Percentiles rank a stretch among this genome's conserved stretches.
These are phyloP conservation scores for Lycodopsis pacificus DNA, from an alignment of 2,797 vertebrate species.

Conservation along the genomic window DNA sequence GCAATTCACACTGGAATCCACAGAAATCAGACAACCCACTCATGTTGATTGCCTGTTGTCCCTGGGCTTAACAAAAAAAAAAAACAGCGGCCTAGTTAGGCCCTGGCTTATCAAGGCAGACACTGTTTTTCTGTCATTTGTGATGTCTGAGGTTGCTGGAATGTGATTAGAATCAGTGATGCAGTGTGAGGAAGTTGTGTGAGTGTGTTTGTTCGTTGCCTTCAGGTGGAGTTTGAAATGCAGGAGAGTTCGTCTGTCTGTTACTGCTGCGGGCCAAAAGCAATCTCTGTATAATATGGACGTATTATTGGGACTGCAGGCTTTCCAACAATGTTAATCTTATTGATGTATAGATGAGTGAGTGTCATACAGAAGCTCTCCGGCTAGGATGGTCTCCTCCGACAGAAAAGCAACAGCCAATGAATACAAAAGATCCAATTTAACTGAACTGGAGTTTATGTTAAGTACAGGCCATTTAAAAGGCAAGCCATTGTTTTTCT, in stretches of 20 bases:
- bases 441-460: not conserved
- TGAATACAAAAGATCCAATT: slow-evolving; percentile 4
- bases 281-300: slow-evolving; percentile 15
- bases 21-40: slow-evolving; percentile 36
- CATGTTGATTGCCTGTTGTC: slow-evolving; percentile 40
- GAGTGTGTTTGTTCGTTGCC: not conserved
- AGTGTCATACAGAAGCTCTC: slow-evolving; percentile 9
- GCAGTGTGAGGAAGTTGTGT: slow-evolving; percentile 12
- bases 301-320: slow-evolving; percentile 29
- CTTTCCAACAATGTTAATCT: slow-evolving; percentile 29
- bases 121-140: slow-evolving; percentile 16
- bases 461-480: not conserved
- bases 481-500: not conserved
- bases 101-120: slow-evolving; percentile 12
- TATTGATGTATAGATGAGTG: slow-evolving; percentile 31
- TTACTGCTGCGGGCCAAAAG: slow-evolving; percentile 4
- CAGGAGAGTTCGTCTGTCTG: not conserved
- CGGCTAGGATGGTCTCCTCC: not conserved
- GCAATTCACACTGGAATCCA: slow-evolving; percentile 28
- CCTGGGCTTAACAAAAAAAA: slow-evolving; percentile 28
- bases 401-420: slow-evolving; percentile 9
- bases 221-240: slow-evolving; percentile 18
- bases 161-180: slow-evolving; percentile 48
- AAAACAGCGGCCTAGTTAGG: slow-evolving; percentile 15
- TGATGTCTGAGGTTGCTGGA: slow-evolving; percentile 29